These are phyloP conservation scores for Xiphias gladius DNA, from an alignment of 2,113 vertebrate species.

Conservation along the genomic window DNA sequence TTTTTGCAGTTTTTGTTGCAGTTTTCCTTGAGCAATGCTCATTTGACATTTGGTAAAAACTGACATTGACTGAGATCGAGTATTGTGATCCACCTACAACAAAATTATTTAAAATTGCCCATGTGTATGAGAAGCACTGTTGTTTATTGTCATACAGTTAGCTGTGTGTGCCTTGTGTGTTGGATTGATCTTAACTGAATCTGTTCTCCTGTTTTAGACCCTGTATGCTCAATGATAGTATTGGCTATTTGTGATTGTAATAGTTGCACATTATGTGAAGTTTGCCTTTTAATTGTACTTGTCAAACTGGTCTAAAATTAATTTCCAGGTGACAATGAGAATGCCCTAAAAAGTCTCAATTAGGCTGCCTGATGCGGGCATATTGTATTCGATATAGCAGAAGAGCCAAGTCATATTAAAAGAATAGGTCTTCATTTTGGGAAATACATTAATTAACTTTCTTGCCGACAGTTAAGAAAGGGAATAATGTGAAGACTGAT, in stretches of 20 bases:
- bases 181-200: neutral
- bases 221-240: neutral
- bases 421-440: neutral
- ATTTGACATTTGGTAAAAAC: neutral
- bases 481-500: neutral
- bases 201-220: neutral
- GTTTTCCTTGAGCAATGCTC: neutral
- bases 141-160: neutral
- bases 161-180: neutral
- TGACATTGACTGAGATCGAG: neutral
- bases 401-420: neutral
- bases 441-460: too few species aligned
- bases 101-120: neutral
- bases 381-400: neutral
- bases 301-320: neutral
- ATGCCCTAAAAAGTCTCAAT: too few species aligned
- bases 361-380: neutral
- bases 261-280: neutral
- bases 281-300: too few species aligned
- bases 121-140: neutral
- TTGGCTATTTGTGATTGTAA: neutral
- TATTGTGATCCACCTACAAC: neutral
- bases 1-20: neutral
- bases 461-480: neutral
- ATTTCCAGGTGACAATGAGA: neutral